Percentiles rank a stretch among this genome's conserved stretches.
Evolutionary conservation across 1,140 invertebrate species (phyloP).

Genomic region (Halesus radiatus): DNA sequence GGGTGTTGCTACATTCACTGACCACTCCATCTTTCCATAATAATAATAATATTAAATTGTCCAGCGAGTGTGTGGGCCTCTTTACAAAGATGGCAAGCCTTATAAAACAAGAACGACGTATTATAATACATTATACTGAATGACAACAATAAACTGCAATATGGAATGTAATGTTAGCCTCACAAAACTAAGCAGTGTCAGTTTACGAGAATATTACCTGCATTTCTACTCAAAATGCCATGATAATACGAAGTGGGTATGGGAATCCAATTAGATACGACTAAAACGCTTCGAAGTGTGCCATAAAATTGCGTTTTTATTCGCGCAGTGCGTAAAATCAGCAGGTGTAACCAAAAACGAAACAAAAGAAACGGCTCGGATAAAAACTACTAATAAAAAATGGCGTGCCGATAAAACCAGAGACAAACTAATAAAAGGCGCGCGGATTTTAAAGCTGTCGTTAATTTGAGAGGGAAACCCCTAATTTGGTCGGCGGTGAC

Average conservation of each 20-base stretch:
- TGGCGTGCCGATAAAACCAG: neutral
- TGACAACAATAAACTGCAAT: neutral
- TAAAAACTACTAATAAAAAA: neutral
- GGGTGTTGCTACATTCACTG: too few species aligned
- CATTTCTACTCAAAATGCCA: too few species aligned
- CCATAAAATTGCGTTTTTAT: neutral
- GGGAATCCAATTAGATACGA: neutral
- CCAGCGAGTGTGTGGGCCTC: neutral
- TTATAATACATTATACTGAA: neutral
- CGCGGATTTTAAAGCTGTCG: neutral
- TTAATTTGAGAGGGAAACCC: conserved; percentile 17
- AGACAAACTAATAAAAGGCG: neutral
- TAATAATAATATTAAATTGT: too few species aligned
- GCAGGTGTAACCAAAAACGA: neutral
- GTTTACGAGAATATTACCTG: neutral
- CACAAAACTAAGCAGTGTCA: neutral
- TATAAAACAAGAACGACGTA: neutral
- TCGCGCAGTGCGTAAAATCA: neutral
- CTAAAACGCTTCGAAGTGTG: neutral
- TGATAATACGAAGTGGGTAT: neutral
- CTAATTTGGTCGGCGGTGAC: conserved; percentile 6
- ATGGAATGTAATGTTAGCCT: neutral
- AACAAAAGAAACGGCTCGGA: neutral
- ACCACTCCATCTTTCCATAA: too few species aligned
- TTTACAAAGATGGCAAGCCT: neutral